Base-by-base conservation (phyloP, 2,888 invertebrate genomes). In the Callimorpha dominula region DNA sequence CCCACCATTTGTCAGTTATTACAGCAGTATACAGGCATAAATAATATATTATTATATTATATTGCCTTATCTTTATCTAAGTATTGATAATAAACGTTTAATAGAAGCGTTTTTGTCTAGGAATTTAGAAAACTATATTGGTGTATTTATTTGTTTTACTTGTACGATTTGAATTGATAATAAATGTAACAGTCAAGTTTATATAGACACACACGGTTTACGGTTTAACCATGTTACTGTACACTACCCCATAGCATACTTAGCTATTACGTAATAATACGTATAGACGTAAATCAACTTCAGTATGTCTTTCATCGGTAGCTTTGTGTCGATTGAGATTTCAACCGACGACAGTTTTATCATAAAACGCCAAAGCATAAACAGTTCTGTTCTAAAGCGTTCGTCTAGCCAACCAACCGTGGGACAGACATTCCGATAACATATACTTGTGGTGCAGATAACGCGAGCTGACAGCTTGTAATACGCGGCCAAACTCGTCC, bases 381-480 rank as follows among this genome's bases (percentile, higher is more conserved):
- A 78, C 83, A 73, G 78, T 76, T 75, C 76, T 83, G 84, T 83
- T 76, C 71, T 79, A 79, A 78, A 72, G 67, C 73, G 71, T 71
- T 70, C 70, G 77, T 80, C 81, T 83, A 82, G 78, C 81, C 80
- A 81, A 78, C 81, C 82, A 89, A 88, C 87, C 93, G 92, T 93
- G 93, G 92, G 93, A 94, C 87, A 88, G 80, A 84, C 82, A 86
- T 87, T 86, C 85, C 81, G 79, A 86, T 89, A 89, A 87, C 87
- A 87, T 86, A 85, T 89, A 92, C 91, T 92, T 89, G 89, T 91
- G 85, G 83, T 79, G 78, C 74, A 91, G 94, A 95, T 94, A 94
- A 93, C 91, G 86, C 81, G 85, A 90, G 89, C 88, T 91, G 93
- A 91, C 93, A 92, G 90, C 87, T 90, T 90, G 91, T 90, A 91